Conservation (phyloP, 2,797 vertebrate species). For the Microchirus variegatus region DNA sequence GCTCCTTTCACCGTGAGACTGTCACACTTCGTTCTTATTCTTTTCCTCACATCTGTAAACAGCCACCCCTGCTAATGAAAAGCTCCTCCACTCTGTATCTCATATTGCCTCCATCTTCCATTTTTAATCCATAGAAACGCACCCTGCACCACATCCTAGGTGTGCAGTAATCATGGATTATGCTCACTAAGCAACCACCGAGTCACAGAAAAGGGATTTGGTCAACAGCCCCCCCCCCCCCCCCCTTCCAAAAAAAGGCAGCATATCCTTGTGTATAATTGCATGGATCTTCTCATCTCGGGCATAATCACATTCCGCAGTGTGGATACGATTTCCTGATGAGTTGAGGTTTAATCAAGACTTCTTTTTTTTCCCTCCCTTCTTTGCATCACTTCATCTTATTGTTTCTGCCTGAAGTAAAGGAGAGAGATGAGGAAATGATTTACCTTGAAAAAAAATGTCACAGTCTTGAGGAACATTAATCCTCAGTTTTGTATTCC, state of each 20-base stretch:
- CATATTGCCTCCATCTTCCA: conserved; percentile 17
- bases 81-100: conserved; percentile 20
- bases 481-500: conserved; percentile 70
- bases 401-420: conserved; percentile 15
- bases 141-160: conserved; percentile 40
- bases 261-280: conserved; percentile 49
- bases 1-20: conserved; percentile 14
- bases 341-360: conserved; percentile 37
- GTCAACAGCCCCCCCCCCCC: conserved; percentile 32
- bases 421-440: conserved; percentile 26
- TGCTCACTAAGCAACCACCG: conserved; percentile 44
- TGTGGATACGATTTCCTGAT: conserved; percentile 52
- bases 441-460: conserved; percentile 11
- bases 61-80: conserved; percentile 22
- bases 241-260: conserved; percentile 27
- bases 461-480: conserved; percentile 56
- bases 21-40: conserved; percentile 41
- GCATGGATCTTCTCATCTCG: conserved; percentile 62
- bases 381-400: conserved; percentile 44
- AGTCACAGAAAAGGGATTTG: conserved; percentile 58
- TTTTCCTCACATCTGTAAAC: background rate
- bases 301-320: conserved; percentile 40
- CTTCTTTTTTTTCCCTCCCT: conserved; percentile 12
- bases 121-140: conserved; percentile 40
- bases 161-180: conserved; percentile 64